These are phyloP conservation scores for Acleris holmiana DNA, from an alignment of 2,888 invertebrate genomes.

Conservation along the genomic window DNA sequence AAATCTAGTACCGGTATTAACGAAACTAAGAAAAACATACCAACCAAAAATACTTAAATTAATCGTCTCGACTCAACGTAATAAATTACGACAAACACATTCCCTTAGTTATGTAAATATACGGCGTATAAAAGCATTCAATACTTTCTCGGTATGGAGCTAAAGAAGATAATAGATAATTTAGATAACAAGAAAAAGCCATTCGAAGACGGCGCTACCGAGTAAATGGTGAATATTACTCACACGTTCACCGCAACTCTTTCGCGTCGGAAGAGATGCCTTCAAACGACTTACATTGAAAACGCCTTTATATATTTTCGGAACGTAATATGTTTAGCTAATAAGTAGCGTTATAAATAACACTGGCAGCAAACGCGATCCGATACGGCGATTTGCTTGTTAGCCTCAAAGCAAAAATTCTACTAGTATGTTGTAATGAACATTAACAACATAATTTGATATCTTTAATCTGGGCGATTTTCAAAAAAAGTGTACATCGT, in stretches of 20 bases:
- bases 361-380: not conserved
- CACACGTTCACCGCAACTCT: conserved; percentile 51
- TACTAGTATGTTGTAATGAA: too few relatives aligned
- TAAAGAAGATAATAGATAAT: conserved; percentile 66
- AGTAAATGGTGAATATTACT: conserved; percentile 65
- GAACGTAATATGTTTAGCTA: not conserved
- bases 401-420: not conserved
- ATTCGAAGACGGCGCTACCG: conserved; percentile 55
- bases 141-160: conserved; percentile 50
- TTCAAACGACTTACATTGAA: conserved; percentile 23
- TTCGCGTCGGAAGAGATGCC: conserved; percentile 40
- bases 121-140: conserved; percentile 52
- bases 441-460: too few relatives aligned
- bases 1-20: too few relatives aligned
- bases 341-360: not conserved
- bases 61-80: not conserved
- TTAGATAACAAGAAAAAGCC: conserved; percentile 73
- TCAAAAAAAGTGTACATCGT: too few relatives aligned
- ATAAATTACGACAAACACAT: conserved; percentile 3
- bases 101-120: conserved; percentile 7
- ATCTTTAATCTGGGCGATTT: too few relatives aligned
- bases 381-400: not conserved
- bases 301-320: conserved; percentile 57
- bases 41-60: not conserved
- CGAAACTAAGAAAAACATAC: not conserved